Conservation (phyloP, 2,888 invertebrate genomes). For the Tribolium freemani region DNA sequence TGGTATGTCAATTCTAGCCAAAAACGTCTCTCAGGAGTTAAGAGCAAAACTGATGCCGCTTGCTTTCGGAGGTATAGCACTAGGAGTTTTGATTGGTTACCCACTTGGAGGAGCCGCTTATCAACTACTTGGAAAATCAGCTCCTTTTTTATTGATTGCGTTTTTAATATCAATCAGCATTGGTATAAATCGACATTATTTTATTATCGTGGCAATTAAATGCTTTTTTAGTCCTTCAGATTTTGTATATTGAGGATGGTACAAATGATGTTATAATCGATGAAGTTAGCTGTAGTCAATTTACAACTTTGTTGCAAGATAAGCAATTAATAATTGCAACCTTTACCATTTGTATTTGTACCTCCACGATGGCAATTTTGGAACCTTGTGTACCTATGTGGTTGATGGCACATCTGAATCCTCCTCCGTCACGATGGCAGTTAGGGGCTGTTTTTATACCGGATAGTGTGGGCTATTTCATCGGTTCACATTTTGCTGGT, state of each 20-base stretch:
- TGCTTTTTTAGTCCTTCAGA: constrained; percentile 54
- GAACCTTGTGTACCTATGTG: constrained; percentile 89
- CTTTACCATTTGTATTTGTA: constrained; percentile 82
- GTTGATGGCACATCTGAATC: constrained; percentile 78
- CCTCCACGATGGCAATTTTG: constrained; percentile 85
- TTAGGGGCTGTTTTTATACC: constrained; percentile 88
- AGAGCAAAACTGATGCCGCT: constrained; percentile 84
- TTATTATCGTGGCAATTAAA: too few species aligned
- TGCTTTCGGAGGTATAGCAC: constrained; percentile 84
- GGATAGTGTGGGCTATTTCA: constrained; percentile 85
- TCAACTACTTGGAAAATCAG: constrained; percentile 80
- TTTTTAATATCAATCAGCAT: constrained; percentile 71
- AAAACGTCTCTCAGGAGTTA: constrained; percentile 70
- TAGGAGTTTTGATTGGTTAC: constrained; percentile 86
- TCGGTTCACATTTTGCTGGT: constrained; percentile 87
- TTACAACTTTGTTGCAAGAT: constrained; percentile 74
- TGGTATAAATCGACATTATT: constrained; percentile 56
- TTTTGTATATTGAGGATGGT: constrained; percentile 50
- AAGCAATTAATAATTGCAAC: constrained; percentile 75
- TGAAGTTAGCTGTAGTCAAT: constrained; percentile 59
- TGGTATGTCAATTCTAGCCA: constrained; percentile 86
- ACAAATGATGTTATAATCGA: constrained; percentile 55
- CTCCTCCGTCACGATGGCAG: constrained; percentile 80
- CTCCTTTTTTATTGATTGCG: constrained; percentile 81
- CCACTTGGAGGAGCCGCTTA: constrained; percentile 86